These are phyloP conservation scores for Dermolepida albohirtum DNA, from an alignment of 2,888 invertebrate genomes.

Conservation along the genomic window DNA sequence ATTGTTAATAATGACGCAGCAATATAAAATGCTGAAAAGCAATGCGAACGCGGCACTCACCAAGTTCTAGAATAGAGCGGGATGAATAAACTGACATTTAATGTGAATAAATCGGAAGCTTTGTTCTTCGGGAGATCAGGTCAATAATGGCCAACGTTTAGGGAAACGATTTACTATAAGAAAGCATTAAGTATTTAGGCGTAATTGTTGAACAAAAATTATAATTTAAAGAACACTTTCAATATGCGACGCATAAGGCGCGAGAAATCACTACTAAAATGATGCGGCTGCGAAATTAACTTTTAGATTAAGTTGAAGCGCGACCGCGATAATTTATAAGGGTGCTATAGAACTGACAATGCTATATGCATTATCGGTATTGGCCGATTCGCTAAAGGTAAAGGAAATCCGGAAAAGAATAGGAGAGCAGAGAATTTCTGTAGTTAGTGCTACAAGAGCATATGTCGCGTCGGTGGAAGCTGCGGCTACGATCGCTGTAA, in stretches of 20 bases:
- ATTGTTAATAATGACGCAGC: too few relatives aligned
- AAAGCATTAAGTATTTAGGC: too few relatives aligned
- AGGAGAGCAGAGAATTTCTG: background rate
- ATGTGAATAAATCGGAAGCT: too few relatives aligned
- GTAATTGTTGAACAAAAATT: conserved; percentile 33
- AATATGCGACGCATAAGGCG: background rate
- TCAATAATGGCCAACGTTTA: too few relatives aligned
- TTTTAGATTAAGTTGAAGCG: conserved; percentile 21
- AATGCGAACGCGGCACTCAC: too few relatives aligned
- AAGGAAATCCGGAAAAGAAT: conserved; percentile 8
- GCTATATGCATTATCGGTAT: conserved; percentile 34
- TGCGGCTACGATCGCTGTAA: background rate
- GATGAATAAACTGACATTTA: too few relatives aligned
- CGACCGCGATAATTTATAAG: conserved; percentile 30
- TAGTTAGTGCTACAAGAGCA: background rate
- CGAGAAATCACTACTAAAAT: conserved; percentile 22
- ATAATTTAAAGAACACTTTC: conserved; percentile 24
- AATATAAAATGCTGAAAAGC: too few relatives aligned
- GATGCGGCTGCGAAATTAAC: conserved; percentile 30
- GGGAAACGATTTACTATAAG: too few relatives aligned
- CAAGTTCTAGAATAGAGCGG: too few relatives aligned
- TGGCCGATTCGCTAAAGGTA: conserved; percentile 17
- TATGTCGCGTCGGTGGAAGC: background rate
- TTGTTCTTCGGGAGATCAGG: too few relatives aligned
- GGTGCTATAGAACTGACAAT: conserved; percentile 39